These are phyloP conservation scores for Acleris cristana DNA, from an alignment of 2,888 invertebrate genomes.

Conservation along the genomic window DNA sequence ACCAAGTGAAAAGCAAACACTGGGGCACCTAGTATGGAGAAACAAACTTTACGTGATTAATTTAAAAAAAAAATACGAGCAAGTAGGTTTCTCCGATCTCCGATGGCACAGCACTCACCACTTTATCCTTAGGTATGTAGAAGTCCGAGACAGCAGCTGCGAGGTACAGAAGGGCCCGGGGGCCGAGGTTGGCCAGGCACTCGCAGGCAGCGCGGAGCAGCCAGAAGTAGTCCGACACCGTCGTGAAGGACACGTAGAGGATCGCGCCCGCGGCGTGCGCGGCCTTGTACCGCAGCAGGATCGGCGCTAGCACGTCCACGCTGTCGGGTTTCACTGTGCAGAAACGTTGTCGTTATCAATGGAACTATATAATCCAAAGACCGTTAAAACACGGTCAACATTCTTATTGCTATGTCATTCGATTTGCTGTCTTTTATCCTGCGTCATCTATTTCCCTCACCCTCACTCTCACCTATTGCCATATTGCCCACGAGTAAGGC, in stretches of 20 bases:
- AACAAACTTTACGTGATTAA: too few species aligned
- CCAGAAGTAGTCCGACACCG: conserved; percentile 96
- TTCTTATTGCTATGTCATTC: too few species aligned
- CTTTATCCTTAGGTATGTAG: conserved; percentile 95
- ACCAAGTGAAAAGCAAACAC: too few species aligned
- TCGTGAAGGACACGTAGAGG: conserved; percentile 91
- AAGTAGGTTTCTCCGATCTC: too few species aligned
- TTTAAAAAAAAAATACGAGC: too few species aligned
- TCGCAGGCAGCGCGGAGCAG: conserved; percentile 92
- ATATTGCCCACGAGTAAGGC: too few species aligned
- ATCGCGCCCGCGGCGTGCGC: conserved; percentile 90
- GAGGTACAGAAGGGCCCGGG: conserved; percentile 92
- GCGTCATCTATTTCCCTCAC: too few species aligned
- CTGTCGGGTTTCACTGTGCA: conserved; percentile 88
- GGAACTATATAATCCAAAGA: too few species aligned
- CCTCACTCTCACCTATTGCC: too few species aligned
- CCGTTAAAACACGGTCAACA: too few species aligned
- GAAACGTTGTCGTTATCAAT: neutral
- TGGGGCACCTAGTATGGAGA: too few species aligned
- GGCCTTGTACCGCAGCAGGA: conserved; percentile 90
- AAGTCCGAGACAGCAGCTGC: conserved; percentile 99
- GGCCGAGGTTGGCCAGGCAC: conserved; percentile 87
- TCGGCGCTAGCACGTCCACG: conserved; percentile 88
- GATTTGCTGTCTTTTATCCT: too few species aligned
- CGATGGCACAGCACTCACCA: conserved; percentile 73